Base-by-base conservation (phyloP, 2,888 invertebrate genomes). In the Listrodromus nycthemerus region DNA sequence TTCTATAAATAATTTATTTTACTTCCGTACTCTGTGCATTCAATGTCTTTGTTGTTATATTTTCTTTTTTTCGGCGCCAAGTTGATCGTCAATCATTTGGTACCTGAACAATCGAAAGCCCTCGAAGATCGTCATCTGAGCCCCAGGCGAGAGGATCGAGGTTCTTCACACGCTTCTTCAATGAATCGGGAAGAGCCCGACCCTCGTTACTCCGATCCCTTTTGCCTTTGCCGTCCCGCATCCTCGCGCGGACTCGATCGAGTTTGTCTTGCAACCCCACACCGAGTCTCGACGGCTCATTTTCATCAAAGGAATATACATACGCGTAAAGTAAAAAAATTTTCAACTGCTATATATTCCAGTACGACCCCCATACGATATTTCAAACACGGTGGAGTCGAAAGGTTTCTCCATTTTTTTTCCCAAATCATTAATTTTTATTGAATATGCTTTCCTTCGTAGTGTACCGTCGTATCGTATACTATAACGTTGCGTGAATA, bases 341-440 rank as follows among this genome's bases (percentile, higher is more conserved):
- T 4, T 61, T 61, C 61, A 27, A 61, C 30, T 19, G 50, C 61
- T 19, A 61, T n/a, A 33, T 61, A 61, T 61, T n/a, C 41, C 37
- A 10, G 7, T 8, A 37, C 37, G 37, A 65, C 65, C 48, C 65
- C 66, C 70, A 70, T 65, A 71, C 76, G n/a, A 48, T 24, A 73
- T 69, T 73, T 67, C 58, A 73, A 58, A 71, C 70, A 65, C 75
- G 75, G 63, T 55, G 0, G 82, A 82, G 76, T 84, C 74, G 33
- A 48, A 66, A 61, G 8, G 37, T 45, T 65, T 58, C 27, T 27
- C 67, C 6, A 19, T 41, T 55, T 63, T 77, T 41, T 55, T 65
- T 77, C 71, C 58, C 45, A 52, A 82, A 74, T 82, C 78, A 78
- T 82, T 82, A 74, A 74, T 82, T 73, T 77, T 73, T 30, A 73